Base-by-base conservation (phyloP, 2,888 invertebrate species). In the Subacronicta megacephala region DNA sequence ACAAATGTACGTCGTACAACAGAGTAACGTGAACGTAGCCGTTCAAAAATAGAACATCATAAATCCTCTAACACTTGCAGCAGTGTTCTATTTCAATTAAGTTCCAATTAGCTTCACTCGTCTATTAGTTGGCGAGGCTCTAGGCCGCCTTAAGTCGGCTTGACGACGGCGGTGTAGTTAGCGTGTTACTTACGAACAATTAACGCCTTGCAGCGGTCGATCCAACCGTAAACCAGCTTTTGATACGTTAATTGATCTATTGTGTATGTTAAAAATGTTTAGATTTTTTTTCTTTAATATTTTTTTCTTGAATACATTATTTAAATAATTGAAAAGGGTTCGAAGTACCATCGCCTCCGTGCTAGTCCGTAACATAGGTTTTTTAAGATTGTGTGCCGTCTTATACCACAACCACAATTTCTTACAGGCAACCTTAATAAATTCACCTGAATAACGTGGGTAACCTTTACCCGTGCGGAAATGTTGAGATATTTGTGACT, bases 151-250 rank as follows among this genome's bases (percentile, higher is more conserved):
- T 60, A 72, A 80, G 72, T 54, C 57, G 66, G 52, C 61, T 51
- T 79, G 89, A 85, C 84, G 78, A 85, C 84, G 78, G 82, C 73
- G 51, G 65, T 13, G 78, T 77, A 77, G 81, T 92, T 92, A 90
- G 78, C 88, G 80, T 81, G 84, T 92, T 90, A 89, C 86, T 90
- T 80, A 87, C 90, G 82, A 85, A 84, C 90, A 88, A 92, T 92
- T 92, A 88, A 62, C 64, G 55, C 56, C 66, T 44, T 44, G 42
- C 38, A 56, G 56, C 35, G 46, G 61, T 60, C 64, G 61, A 70
- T 62, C 62, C 71, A 62, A 68, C 71, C 72, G 63, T 50, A 62
- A 66, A 71, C 62, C 56, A 47, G 62, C 61, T 47, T 70, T 60
- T 78, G 78, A 81, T 79, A 72, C 58, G 62, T 67, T 81, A 83